Base-by-base conservation (phyloP, 2,888 invertebrate genomes). In the Polylopha cassiicola region DNA sequence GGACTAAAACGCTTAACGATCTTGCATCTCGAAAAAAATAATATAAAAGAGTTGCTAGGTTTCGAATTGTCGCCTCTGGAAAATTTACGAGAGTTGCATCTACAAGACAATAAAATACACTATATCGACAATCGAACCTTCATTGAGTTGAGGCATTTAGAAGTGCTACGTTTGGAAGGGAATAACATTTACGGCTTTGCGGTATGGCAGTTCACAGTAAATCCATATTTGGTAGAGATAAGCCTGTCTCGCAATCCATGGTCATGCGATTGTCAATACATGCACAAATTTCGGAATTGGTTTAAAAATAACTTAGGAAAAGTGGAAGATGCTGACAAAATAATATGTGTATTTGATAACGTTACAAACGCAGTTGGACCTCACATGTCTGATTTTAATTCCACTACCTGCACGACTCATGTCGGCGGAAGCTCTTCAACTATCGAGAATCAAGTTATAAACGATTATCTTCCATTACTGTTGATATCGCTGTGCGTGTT, bases 201-300 rank as follows among this genome's bases (percentile, higher is more conserved):
- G 54, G 92, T 95, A 54, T 95, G 95, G 95, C 93, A 93, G 72
- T 89, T 96, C 65, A 88, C 90, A 44, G 79, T 89, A 58, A 95
- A 95, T 81, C 93, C 94, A 11, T 94, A 94, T 79, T 88, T 96
- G 62, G 92, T 93, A n/a, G 93, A 93, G 75, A 91, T 97, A 58
- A 92, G 92, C 37, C 86, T 97, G 48, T 89, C 92, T 39, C 91
- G 91, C 57, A 97, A 97, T 73, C 92, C 92, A 31, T 97, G 96
- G 96, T 93, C 93, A 49, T 97, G 97, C 77, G 95, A 95, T 68
- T 97, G 97, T 79, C 89, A 89, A 56, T 95, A 93, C 73, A 79
- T 95, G 59, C 90, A 91, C 55, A 89, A 91, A 66, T 93, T 93
- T 65, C 90, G 93, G 58, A 89, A 88, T 54, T 96, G 95, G 91